Evolutionary conservation across 1,140 invertebrate species (phyloP).

Genomic region (Drosophila sucinea): DNA sequence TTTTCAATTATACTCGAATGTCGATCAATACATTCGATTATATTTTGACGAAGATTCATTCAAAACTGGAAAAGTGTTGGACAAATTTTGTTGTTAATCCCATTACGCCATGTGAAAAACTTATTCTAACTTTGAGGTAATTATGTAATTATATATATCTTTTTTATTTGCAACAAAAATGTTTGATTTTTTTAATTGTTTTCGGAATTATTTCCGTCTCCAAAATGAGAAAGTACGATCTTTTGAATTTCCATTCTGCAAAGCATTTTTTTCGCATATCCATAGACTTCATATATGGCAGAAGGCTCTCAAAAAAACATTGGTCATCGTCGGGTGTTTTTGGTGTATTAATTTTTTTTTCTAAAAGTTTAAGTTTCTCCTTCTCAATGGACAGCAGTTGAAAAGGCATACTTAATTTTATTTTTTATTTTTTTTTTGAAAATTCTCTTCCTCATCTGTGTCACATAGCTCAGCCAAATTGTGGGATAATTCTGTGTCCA

Average conservation of each 20-base stretch:
- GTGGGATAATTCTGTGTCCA: too few species aligned
- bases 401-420: constrained; percentile 1
- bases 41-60: too few species aligned
- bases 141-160: too few species aligned
- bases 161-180: neutral
- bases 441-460: too few species aligned
- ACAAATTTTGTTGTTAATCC: neutral
- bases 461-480: too few species aligned
- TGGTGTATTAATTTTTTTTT: too few species aligned
- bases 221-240: too few species aligned
- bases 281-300: neutral
- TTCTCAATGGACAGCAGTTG: constrained; percentile 4
- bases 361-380: neutral
- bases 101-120: neutral
- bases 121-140: neutral
- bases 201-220: too few species aligned
- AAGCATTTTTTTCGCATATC: neutral
- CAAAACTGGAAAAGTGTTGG: too few species aligned
- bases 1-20: too few species aligned
- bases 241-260: too few species aligned
- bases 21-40: too few species aligned
- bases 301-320: neutral
- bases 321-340: neutral
- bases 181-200: neutral
- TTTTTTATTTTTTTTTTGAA: neutral